Evolutionary conservation across 2,113 vertebrate genomes (phyloP).

Genomic region (Phodopus roborovskii): DNA sequence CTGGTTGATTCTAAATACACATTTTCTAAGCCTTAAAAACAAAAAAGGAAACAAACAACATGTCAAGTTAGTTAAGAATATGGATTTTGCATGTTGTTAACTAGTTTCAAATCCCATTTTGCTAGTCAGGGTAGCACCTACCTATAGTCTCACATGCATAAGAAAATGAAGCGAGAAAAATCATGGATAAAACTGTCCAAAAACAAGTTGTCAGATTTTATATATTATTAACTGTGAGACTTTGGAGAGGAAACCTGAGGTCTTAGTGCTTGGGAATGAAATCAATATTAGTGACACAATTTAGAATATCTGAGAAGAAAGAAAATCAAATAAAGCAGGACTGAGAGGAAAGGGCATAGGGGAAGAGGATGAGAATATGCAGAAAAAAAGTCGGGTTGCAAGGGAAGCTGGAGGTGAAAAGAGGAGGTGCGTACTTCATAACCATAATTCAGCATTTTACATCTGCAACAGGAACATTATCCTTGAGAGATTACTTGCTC

Average conservation of each 20-base stretch:
- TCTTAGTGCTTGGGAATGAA: neutral
- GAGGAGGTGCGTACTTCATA: neutral
- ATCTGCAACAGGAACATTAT: slow-evolving; percentile 32
- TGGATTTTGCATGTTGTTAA: neutral
- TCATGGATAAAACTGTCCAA: neutral
- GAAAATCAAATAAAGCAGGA: neutral
- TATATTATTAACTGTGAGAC: neutral
- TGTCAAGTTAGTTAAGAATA: neutral
- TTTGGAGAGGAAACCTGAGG: neutral
- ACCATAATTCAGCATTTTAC: neutral
- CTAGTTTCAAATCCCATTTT: neutral
- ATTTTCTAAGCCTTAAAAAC: neutral
- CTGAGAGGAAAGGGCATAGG: fast-evolving
- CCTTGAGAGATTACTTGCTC: slow-evolving; percentile 48
- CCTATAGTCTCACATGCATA: too few species aligned
- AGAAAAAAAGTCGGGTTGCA: neutral
- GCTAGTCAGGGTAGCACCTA: neutral
- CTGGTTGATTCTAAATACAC: neutral
- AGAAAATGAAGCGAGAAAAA: neutral
- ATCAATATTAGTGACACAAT: neutral
- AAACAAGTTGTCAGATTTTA: neutral
- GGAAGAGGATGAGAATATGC: too few species aligned
- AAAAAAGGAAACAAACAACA: neutral
- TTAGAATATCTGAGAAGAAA: slow-evolving; percentile 1
- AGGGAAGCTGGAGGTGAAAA: neutral